Evolutionary conservation across 2,888 invertebrate species (phyloP).

Genomic region (Drosophila percnosoma): DNA sequence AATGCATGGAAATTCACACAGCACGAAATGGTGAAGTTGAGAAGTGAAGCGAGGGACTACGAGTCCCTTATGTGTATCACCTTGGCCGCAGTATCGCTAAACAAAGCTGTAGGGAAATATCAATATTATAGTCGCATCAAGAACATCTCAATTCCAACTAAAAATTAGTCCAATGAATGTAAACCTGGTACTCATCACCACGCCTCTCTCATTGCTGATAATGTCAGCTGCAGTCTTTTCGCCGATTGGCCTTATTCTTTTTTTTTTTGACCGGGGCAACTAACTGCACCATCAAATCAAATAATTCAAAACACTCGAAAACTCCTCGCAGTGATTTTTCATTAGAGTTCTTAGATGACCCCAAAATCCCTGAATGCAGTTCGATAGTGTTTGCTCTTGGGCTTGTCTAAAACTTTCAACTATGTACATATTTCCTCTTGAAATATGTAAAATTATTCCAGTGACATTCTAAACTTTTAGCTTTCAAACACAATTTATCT

Average conservation of each 20-base stretch:
- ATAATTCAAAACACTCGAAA: not conserved
- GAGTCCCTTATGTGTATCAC: not conserved
- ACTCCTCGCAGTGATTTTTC: not conserved
- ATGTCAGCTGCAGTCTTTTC: no score
- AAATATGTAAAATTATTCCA: conserved; percentile 3
- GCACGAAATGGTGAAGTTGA: conserved; percentile 28
- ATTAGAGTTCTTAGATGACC: not conserved
- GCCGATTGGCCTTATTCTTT: not conserved
- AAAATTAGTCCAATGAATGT: not conserved
- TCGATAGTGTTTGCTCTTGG: not conserved
- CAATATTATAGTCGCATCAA: not conserved
- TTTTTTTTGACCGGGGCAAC: not conserved
- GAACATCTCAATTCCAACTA: not conserved
- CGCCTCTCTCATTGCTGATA: not conserved
- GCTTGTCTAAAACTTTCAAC: not conserved
- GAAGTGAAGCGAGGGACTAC: not conserved
- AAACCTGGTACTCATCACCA: not conserved
- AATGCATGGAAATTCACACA: conserved; percentile 74
- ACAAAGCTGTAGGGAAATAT: not conserved
- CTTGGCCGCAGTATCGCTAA: not conserved
- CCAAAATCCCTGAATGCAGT: not conserved
- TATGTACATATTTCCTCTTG: not conserved
- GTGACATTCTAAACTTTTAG: conserved; percentile 1
- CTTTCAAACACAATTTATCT: conserved; percentile 27
- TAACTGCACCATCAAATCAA: not conserved